A percentile compares a stretch with the other conserved stretches of the same genome.
Conservation (phyloP, 2,797 vertebrate species). For the Rachycentron canadum region DNA sequence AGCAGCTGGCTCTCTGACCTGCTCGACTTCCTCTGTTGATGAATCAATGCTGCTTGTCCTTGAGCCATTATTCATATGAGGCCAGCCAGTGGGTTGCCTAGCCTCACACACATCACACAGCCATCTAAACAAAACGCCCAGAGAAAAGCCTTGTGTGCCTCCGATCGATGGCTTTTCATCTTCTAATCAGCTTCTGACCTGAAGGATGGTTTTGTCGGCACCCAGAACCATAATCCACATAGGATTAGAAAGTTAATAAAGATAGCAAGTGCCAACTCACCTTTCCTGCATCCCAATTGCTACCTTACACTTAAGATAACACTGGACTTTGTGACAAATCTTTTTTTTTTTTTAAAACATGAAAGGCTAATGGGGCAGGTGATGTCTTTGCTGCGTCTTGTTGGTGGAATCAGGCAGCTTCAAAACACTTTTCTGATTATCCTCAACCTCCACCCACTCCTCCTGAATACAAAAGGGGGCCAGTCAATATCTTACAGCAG, state of each 20-base stretch:
- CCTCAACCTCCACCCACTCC: conserved; percentile 54
- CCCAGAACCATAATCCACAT: conserved; percentile 56
- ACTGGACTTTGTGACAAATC: conserved; percentile 33
- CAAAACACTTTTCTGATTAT: conserved; percentile 72
- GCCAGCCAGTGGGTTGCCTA: conserved; percentile 40
- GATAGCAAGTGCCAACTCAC: conserved; percentile 12
- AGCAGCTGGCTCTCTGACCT: conserved; percentile 75
- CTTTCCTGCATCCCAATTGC: conserved; percentile 8
- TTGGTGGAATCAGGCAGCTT: conserved; percentile 51
- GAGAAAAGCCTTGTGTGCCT: conserved; percentile 47
- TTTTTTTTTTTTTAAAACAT: conserved; percentile 17
- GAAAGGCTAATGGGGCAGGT: conserved; percentile 38
- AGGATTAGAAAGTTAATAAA: conserved; percentile 64
- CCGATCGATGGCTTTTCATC: conserved; percentile 77
- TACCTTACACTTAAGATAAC: conserved; percentile 10
- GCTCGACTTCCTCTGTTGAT: conserved; percentile 71
- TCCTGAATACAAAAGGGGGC: conserved; percentile 72
- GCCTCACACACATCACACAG: conserved; percentile 60
- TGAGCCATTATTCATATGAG: conserved; percentile 80
- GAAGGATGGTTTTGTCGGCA: conserved; percentile 49
- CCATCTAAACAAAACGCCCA: conserved; percentile 53
- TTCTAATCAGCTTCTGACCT: conserved; percentile 71
- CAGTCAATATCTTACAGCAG: conserved; percentile 76
- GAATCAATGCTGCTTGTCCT: conserved; percentile 82
- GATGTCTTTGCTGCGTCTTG: conserved; percentile 48